Evolutionary conservation across 2,797 vertebrate species (phyloP).

Genomic region (Protonibea diacanthus): DNA sequence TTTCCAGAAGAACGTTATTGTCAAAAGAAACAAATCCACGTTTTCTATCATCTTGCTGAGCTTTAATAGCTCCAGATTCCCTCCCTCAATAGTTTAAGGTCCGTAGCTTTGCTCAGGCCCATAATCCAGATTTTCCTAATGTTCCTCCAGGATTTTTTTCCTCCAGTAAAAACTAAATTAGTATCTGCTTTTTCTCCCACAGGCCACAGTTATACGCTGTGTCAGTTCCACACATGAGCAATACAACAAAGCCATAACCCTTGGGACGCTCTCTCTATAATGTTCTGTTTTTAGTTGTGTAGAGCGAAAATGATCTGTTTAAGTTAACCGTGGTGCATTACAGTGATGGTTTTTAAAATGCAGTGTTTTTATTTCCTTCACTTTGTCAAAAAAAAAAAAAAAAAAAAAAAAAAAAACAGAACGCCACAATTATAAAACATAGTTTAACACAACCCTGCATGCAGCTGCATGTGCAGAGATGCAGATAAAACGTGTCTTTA

Average conservation of each 20-base stretch:
- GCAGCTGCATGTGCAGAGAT: neutral
- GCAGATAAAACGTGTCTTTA: neutral
- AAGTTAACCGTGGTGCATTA: constrained; percentile 21
- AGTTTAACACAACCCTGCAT: constrained; percentile 1
- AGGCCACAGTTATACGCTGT: constrained; percentile 29
- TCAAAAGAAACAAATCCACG: neutral
- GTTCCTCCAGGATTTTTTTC: constrained; percentile 35
- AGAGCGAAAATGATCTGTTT: constrained; percentile 45
- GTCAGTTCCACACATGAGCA: constrained; percentile 25
- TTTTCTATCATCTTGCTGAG: neutral
- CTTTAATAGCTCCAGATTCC: neutral
- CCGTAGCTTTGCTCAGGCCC: constrained; percentile 16
- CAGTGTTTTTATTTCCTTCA: constrained; percentile 33
- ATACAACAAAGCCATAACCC: constrained; percentile 33
- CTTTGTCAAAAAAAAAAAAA: neutral
- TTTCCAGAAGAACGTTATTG: constrained; percentile 4
- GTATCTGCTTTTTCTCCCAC: constrained; percentile 25
- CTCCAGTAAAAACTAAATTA: constrained; percentile 47
- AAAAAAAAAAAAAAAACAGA: neutral
- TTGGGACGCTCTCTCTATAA: constrained; percentile 23
- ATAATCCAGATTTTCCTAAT: constrained; percentile 14
- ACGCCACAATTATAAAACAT: constrained; percentile 17
- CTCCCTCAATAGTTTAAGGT: constrained; percentile 8
- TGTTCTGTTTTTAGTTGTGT: constrained; percentile 45
- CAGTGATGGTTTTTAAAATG: constrained; percentile 25